Evolutionary conservation across 2,888 invertebrate genomes (phyloP), one percentile per base, ranked within the genome.

Genomic region (Acronicta leporina): DNA sequence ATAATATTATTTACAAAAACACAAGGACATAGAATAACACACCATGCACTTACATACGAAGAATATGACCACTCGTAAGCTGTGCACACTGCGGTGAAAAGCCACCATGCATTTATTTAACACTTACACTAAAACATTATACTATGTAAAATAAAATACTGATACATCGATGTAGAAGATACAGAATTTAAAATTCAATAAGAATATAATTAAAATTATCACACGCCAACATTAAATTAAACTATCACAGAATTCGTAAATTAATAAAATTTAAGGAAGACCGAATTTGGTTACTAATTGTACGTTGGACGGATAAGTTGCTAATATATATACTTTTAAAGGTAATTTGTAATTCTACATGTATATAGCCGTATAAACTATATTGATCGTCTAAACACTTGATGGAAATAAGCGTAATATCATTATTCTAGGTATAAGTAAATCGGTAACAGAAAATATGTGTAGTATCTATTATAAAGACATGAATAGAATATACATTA

Each of bases 1-100:
- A 92, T 93, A 87, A 87, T 88, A 87, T 88, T 89, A 92, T 93
- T 92, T 93, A 94, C 92, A 94, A 89, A 78, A 85, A 90, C 86
- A 89, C 86, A 86, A 81, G 80, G 75, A 75, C 87, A 91, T 85
- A 90, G 87, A 92, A 92, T 87, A 92, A 90, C 92, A 92, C 93
- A 92, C 92, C 94, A 94, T 95, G 95, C 94, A 95, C 93, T 93
- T 92, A 92, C 87, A 91, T 84, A 90, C 83, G 86, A 87, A 86
- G 80, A 88, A 85, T 85, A 85, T 85, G 74, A 87, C 84, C 86
- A 88, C 87, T 86, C 86, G 81, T 88, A 91, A 92, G 92, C 92
- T 89, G 89, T 91, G 91, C 90, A 90, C 87, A 85, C 86, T 87
- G 89, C 86, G 89, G 90, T 90, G 89, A 86, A 81, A 87, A 87